Conservation (phyloP, 2,797 vertebrate species). For the Rhinatrema bivittatum region DNA sequence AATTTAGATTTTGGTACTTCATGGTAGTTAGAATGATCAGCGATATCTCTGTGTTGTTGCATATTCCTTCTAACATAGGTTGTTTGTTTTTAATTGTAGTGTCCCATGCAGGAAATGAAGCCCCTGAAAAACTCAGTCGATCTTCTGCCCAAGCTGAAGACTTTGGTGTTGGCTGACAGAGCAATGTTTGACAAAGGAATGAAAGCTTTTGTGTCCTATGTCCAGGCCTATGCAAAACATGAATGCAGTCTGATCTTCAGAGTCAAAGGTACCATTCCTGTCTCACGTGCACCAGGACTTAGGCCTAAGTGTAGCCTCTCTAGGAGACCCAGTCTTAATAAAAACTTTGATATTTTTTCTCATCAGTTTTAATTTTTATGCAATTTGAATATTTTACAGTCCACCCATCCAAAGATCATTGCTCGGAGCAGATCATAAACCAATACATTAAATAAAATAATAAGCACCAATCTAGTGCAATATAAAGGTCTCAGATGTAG, state of each 20-base stretch:
- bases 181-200: constrained; percentile 84
- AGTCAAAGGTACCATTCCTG: constrained; percentile 69
- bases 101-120: constrained; percentile 77
- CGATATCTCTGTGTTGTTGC: background rate
- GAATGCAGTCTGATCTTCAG: constrained; percentile 93
- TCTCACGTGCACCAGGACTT: background rate
- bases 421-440: no score
- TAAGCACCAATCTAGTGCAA: no score
- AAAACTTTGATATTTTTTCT: no score
- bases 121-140: constrained; percentile 57
- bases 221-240: constrained; percentile 91
- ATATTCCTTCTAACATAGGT: no score
- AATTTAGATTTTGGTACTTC: rapidly evolving
- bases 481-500: no score
- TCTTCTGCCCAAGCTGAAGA: constrained; percentile 74
- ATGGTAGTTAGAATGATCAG: background rate
- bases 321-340: no score
- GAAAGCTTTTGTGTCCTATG: constrained; percentile 81
- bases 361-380: no score
- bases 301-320: background rate
- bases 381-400: no score
- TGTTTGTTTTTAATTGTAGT: constrained; percentile 57
- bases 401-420: no score
- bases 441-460: no score
- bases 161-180: constrained; percentile 73